Percentiles rank a stretch among this genome's conserved stretches.
Conservation (phyloP, 2,888 invertebrate genomes). For the Cenopis cana region DNA sequence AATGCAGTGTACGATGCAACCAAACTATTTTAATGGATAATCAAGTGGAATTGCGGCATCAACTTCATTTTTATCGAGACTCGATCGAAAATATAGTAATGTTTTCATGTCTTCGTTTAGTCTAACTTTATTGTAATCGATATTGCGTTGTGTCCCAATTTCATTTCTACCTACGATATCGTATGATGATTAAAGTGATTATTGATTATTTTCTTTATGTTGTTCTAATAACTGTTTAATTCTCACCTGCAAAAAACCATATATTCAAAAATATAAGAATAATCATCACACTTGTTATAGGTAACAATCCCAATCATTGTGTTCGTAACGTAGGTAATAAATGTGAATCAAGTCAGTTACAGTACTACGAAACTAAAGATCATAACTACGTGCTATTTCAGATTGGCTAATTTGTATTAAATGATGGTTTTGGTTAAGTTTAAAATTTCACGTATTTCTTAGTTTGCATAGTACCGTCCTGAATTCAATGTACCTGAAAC, state of each 20-base stretch:
- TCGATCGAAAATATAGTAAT: background rate
- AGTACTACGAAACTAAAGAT: slow-evolving; percentile 27
- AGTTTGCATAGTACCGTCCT: slow-evolving; percentile 38
- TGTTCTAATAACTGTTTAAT: background rate
- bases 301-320: slow-evolving; percentile 40
- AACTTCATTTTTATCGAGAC: background rate
- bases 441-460: background rate
- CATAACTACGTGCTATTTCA: background rate
- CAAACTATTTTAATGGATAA: slow-evolving; percentile 24
- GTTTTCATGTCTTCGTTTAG: background rate
- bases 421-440: background rate
- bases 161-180: slow-evolving; percentile 35
- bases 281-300: slow-evolving; percentile 40
- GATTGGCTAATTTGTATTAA: background rate
- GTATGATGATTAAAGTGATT: slow-evolving; percentile 29
- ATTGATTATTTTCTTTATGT: background rate
- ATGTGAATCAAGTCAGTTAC: slow-evolving; percentile 32
- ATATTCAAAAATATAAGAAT: background rate
- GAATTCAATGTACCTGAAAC: slow-evolving; percentile 47
- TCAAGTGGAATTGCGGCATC: slow-evolving; percentile 35
- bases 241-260: background rate
- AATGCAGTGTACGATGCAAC: slow-evolving; percentile 41
- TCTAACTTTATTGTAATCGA: background rate
- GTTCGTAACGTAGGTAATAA: slow-evolving; percentile 40
- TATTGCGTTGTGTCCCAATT: slow-evolving; percentile 23